phyloP scores from a whole-genome alignment of 2,888 invertebrate genomes.

The Eristalis arbustorum region DNA sequence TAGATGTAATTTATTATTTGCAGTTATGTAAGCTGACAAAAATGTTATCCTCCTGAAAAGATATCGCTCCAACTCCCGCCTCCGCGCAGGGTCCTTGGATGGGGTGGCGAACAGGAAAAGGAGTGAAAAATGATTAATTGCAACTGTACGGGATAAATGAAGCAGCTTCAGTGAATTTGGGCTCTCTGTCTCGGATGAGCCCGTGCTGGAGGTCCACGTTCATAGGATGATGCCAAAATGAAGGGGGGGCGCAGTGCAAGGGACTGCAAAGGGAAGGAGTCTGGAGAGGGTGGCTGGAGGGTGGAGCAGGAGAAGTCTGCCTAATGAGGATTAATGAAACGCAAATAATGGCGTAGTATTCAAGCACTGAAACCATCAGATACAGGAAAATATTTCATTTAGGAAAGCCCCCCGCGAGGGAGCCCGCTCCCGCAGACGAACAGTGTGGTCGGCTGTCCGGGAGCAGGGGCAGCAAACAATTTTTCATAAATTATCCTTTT shows the following conservation, averaged over 20 bases:
- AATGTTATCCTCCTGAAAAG: slow-evolving; percentile 58
- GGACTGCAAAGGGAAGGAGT: no score
- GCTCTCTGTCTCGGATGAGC: background rate
- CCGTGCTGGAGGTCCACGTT: background rate
- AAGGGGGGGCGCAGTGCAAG: background rate
- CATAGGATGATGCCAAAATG: slow-evolving; percentile 23
- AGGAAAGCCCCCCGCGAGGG: background rate
- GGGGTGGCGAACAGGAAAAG: slow-evolving; percentile 35
- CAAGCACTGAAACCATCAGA: slow-evolving; percentile 60
- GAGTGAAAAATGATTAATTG: slow-evolving; percentile 66
- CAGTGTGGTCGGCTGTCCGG: background rate
- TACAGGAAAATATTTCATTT: slow-evolving; percentile 59
- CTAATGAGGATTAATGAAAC: slow-evolving; percentile 70
- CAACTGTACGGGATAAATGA: slow-evolving; percentile 63
- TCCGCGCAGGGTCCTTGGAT: slow-evolving; percentile 14
- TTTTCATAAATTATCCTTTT: slow-evolving; percentile 68
- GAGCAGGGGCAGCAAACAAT: slow-evolving; percentile 31
- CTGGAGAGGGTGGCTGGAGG: background rate
- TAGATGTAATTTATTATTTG: slow-evolving; percentile 67
- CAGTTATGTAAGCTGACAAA: slow-evolving; percentile 70
- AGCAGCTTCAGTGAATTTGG: slow-evolving; percentile 55
- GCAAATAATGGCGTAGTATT: slow-evolving; percentile 58
- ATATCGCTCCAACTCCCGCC: slow-evolving; percentile 36
- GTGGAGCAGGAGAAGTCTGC: slow-evolving; percentile 27
- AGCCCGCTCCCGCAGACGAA: background rate